Base-by-base conservation (phyloP, 2,888 invertebrate species). In the Gonocerus acuteangulatus region DNA sequence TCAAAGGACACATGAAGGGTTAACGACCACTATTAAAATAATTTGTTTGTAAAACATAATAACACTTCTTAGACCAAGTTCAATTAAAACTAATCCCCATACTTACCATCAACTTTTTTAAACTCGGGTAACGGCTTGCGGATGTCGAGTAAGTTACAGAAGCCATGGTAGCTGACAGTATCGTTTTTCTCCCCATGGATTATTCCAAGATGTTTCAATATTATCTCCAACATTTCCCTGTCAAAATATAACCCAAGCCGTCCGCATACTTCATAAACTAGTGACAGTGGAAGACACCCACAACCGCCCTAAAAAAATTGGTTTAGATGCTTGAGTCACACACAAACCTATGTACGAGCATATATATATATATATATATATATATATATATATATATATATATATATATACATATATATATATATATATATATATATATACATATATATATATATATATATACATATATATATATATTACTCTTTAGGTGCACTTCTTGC, bases 91-190 rank as follows among this genome's bases (percentile, higher is more conserved):
- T n/a, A n/a, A n/a, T n/a, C n/a, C n/a, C n/a, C n/a, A n/a, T 9
- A 39, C 18, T 42, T 49, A 60, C 60, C 60, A 13, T 49, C 44
- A 2, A 61, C 32, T 58, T 61, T 63, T 18, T 59, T 54, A 11
- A 65, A 48, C 22, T 57, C 34, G 2, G 65, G 65, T 21, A 65
- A 27, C 2, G 57, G 58, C n/a, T 54, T 44, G 19, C 39, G 48
- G 3, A 15, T 15, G 34, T 65, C 45, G 1, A 65, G 21, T 9
- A 65, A 22, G 23, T 61, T 42, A 15, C 56, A 21, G 15, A 65
- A 59, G n/a, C 32, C 16, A n/a, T 21, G 6, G 48, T 65, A 65
- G 7, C 36, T 45, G 32, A 65, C 49, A 11, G 19, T 34, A 11
- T 45, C 27, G 15, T 36, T 49, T 11, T 57, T 21, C 16, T 64